Evolutionary conservation across 1,140 invertebrate species (phyloP).

Genomic region (Dendrolimus kikuchii): DNA sequence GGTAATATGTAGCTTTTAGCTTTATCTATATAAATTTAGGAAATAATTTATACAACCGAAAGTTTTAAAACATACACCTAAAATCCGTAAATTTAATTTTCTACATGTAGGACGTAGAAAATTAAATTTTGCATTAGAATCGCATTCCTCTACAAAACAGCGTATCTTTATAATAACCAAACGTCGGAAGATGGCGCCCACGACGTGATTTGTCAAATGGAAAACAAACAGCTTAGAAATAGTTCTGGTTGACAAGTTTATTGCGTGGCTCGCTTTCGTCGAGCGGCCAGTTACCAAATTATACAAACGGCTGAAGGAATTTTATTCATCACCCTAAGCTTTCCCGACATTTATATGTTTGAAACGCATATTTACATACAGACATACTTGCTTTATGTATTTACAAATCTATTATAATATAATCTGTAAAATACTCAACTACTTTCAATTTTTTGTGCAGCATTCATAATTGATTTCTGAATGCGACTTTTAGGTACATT

Average conservation of each 20-base stretch:
- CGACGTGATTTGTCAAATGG: conserved; percentile 52
- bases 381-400: conserved; percentile 7
- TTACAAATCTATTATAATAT: neutral
- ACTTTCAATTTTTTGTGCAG: too few relatives aligned
- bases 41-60: too few relatives aligned
- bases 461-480: too few relatives aligned
- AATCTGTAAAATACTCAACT: too few relatives aligned
- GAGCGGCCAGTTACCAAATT: conserved; percentile 23
- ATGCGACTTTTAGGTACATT: too few relatives aligned
- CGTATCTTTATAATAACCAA: neutral
- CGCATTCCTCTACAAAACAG: too few relatives aligned
- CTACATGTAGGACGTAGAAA: too few relatives aligned
- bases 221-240: conserved; percentile 56
- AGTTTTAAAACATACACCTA: too few relatives aligned
- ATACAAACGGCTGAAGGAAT: conserved; percentile 25
- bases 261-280: conserved; percentile 25
- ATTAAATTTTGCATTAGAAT: too few relatives aligned
- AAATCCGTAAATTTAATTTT: too few relatives aligned
- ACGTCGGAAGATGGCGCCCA: conserved; percentile 34
- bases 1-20: too few relatives aligned
- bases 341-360: conserved; percentile 10
- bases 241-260: conserved; percentile 58
- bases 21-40: too few relatives aligned
- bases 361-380: conserved; percentile 14
- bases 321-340: conserved; percentile 23